Conservation (phyloP, 2,797 vertebrate species). For the Sebastolobus alascanus region DNA sequence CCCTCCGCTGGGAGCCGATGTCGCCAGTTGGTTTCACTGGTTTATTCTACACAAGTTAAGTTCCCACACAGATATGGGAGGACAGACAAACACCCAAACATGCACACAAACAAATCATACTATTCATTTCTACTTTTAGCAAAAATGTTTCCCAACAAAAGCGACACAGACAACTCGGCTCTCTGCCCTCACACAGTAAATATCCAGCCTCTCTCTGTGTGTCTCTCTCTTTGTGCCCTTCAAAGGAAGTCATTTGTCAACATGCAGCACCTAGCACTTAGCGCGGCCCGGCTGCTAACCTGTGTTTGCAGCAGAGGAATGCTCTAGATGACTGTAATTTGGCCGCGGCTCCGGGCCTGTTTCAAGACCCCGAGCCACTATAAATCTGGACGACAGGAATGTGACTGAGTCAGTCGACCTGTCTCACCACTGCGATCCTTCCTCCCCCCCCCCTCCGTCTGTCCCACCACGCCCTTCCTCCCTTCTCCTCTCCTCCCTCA, state of each 20-base stretch:
- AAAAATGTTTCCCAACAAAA: conserved; percentile 60
- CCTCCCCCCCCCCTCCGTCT: conserved; percentile 30
- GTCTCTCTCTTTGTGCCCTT: conserved; percentile 72
- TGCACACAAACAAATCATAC: conserved; percentile 38
- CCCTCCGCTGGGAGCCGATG: conserved; percentile 43
- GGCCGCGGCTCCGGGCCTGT: conserved; percentile 79
- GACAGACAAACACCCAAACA: conserved; percentile 36
- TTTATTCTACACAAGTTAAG: conserved; percentile 49
- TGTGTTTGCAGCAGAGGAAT: conserved; percentile 86
- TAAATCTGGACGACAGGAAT: conserved; percentile 85
- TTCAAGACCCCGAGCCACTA: conserved; percentile 76
- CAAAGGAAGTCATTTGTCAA: conserved; percentile 89
- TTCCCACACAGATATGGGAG: conserved; percentile 34
- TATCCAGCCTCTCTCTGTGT: conserved; percentile 55
- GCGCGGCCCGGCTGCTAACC: conserved; percentile 76
- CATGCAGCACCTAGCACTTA: conserved; percentile 84
- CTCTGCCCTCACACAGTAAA: conserved; percentile 66
- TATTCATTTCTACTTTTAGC: conserved; percentile 55
- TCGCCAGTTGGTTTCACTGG: conserved; percentile 45
- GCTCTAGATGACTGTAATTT: conserved; percentile 87
- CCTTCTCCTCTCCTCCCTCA: conserved; percentile 12
- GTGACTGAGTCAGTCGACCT: conserved; percentile 79
- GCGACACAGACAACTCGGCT: conserved; percentile 62
- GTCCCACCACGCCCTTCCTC: conserved; percentile 58
- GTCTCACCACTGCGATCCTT: conserved; percentile 57